Evolutionary conservation across 2,888 invertebrate species (phyloP).

Genomic region (Andricus quercusramuli): DNA sequence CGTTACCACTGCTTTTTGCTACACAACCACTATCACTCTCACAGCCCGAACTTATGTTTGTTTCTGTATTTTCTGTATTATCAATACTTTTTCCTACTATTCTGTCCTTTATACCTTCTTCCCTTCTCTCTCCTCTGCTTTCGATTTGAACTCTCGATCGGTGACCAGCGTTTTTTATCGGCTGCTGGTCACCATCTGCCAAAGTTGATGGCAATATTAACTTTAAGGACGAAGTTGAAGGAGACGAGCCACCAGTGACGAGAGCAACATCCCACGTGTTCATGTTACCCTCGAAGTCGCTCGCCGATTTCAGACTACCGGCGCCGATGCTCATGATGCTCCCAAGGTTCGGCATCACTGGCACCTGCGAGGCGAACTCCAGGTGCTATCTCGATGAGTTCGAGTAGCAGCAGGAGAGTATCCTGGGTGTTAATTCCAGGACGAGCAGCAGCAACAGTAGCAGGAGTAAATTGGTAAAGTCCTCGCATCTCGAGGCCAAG

Average conservation of each 20-base stretch:
- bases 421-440: conserved; percentile 46
- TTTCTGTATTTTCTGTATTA: background rate
- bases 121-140: background rate
- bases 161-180: conserved; percentile 38
- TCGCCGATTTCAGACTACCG: conserved; percentile 73
- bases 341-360: conserved; percentile 71
- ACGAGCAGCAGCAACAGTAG: conserved; percentile 53
- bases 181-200: conserved; percentile 51
- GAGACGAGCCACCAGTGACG: conserved; percentile 56
- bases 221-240: conserved; percentile 49
- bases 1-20: conserved; percentile 32
- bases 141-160: background rate
- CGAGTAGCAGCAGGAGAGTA: conserved; percentile 13
- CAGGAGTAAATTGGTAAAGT: conserved; percentile 66
- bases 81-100: background rate
- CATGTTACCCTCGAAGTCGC: conserved; percentile 76
- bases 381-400: conserved; percentile 67
- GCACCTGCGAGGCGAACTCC: conserved; percentile 72
- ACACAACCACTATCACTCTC: conserved; percentile 29
- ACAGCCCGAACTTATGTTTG: conserved; percentile 18
- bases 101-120: background rate
- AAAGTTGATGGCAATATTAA: conserved; percentile 51
- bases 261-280: conserved; percentile 68
- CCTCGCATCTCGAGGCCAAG: conserved; percentile 73
- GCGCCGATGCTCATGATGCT: conserved; percentile 73